Evolutionary conservation across 2,888 invertebrate species (phyloP).

Genomic region (Heliconius cydno): DNA sequence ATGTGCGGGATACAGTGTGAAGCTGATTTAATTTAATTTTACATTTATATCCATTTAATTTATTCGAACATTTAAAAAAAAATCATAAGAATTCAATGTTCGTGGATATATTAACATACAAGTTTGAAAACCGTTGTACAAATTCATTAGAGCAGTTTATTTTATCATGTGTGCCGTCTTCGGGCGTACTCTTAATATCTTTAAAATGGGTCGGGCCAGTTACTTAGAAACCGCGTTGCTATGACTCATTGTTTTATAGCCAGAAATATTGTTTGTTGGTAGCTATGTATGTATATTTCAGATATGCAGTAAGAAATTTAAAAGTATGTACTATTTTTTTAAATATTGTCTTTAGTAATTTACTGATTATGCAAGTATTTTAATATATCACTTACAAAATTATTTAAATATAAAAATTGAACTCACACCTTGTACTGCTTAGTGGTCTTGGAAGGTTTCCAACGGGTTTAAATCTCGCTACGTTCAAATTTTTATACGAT

Average conservation of each 20-base stretch:
- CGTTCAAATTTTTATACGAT: too few relatives aligned
- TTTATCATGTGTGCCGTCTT: constrained; percentile 24
- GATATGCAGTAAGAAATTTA: background rate
- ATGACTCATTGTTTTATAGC: constrained; percentile 45
- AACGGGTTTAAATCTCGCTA: background rate
- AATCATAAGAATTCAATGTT: background rate
- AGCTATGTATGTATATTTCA: background rate
- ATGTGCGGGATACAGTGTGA: too few relatives aligned
- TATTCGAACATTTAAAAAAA: background rate
- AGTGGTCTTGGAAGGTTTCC: too few relatives aligned
- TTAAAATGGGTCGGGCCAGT: constrained; percentile 45
- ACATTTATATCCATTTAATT: too few relatives aligned
- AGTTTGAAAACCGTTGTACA: background rate
- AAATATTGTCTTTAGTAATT: background rate
- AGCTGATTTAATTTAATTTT: background rate
- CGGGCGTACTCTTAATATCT: constrained; percentile 36
- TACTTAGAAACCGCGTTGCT: constrained; percentile 43
- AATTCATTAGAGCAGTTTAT: constrained; percentile 19
- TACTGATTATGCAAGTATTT: background rate
- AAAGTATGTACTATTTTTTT: background rate
- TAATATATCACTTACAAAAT: background rate
- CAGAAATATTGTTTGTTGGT: constrained; percentile 5
- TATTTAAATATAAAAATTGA: background rate
- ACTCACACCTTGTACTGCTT: too few relatives aligned
- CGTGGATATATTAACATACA: background rate